Evolutionary conservation across 2,797 vertebrate genomes (phyloP).

Genomic region (Enteromius fasciolatus): DNA sequence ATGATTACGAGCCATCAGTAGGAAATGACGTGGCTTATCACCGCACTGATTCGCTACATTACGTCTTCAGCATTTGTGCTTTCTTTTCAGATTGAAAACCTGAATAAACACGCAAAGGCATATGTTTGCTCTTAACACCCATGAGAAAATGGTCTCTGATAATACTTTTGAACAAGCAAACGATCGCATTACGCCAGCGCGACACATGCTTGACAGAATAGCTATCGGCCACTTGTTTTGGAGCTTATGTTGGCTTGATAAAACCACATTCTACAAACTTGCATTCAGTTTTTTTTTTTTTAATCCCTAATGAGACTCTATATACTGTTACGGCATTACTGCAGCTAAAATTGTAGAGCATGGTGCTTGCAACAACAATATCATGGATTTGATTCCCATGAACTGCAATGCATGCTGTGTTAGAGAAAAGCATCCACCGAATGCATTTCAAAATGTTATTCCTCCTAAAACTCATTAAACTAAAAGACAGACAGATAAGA

Average conservation of each 20-base stretch:
- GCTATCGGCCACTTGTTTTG: background rate
- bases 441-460: background rate
- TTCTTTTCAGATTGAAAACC: slow-evolving; percentile 71
- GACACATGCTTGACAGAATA: background rate
- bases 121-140: slow-evolving; percentile 69
- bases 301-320: background rate
- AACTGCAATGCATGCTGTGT: background rate
- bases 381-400: background rate
- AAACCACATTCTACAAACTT: background rate
- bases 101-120: slow-evolving; percentile 69
- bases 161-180: slow-evolving; percentile 67
- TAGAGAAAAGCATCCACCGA: background rate
- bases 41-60: slow-evolving; percentile 71
- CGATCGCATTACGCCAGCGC: background rate
- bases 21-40: slow-evolving; percentile 66
- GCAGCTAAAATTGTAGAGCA: background rate
- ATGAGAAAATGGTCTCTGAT: slow-evolving; percentile 65
- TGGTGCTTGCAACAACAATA: background rate
- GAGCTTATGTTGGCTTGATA: too few species aligned
- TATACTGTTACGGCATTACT: background rate
- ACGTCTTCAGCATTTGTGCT: slow-evolving; percentile 68
- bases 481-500: background rate
- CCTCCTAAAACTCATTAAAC: background rate
- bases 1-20: slow-evolving; percentile 67
- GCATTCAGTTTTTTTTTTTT: background rate